Percentiles rank a stretch among this genome's conserved stretches.
Conservation (phyloP, 1,140 invertebrate species). For the Eufriesea mexicana region DNA sequence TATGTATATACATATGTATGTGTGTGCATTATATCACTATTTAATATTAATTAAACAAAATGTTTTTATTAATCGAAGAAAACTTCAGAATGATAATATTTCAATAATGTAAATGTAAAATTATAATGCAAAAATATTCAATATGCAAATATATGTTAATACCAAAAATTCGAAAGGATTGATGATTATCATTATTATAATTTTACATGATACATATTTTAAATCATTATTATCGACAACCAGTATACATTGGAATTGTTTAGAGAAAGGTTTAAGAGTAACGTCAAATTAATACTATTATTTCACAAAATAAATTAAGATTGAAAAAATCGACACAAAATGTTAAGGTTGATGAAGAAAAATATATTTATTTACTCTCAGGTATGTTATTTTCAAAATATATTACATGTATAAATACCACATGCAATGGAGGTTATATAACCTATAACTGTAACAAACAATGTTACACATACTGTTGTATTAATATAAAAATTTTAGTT, state of each 20-base stretch:
- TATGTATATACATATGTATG: too few species aligned
- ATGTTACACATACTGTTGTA: neutral
- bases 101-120: too few species aligned
- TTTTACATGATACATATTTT: too few species aligned
- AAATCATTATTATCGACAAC: too few species aligned
- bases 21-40: too few species aligned
- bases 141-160: neutral
- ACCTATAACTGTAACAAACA: neutral
- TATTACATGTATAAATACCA: neutral
- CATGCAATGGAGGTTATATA: conserved; percentile 10
- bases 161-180: neutral
- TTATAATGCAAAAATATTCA: too few species aligned
- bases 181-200: too few species aligned
- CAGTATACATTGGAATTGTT: too few species aligned
- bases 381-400: conserved; percentile 41
- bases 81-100: too few species aligned
- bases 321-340: conserved; percentile 1
- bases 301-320: neutral
- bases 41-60: too few species aligned
- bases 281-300: neutral
- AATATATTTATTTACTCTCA: conserved; percentile 15
- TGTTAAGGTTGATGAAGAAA: conserved; percentile 15
- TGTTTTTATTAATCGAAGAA: too few species aligned
- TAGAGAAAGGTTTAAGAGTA: neutral
- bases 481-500: neutral